Evolutionary conservation across 2,888 invertebrate genomes (phyloP), one percentile per base, ranked within the genome.

Genomic region (Yponomeuta sedellus): DNA sequence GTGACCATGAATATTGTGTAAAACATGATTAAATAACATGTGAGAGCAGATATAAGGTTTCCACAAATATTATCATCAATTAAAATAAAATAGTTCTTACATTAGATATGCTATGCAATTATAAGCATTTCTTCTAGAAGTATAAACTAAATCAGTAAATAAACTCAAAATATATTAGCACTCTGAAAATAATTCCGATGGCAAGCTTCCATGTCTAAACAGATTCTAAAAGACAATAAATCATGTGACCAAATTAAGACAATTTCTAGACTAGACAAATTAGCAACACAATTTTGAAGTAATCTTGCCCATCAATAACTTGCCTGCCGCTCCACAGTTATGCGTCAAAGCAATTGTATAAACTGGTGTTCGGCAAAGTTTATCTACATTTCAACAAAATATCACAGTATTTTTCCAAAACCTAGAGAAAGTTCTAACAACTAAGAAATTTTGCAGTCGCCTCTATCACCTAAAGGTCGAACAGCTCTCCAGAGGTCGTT

Each of bases 181-280:
- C 58, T 58, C 58, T 65, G 20, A n/a, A 61, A 61, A 28, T 40
- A 57, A 39, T 61, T 28, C 57, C 20, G 65, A 66, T 66, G 61
- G 65, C 65, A 61, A 66, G 65, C 65, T 57, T 58, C 65, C 20
- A 64, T 57, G 59, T 59, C 59, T 10, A 59, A 25, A 59, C 20
- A 20, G 44, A 52, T 3, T 16, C 10, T 34, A 52, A 58, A 59
- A 22, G 25, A 19, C 10, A 20, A 22, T 20, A 2, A 67, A 64
- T 67, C 67, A 64, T 52, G 12, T 16, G 70, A 68, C 67, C 66
- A 69, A 72, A 68, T 64, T 66, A 70, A 71, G 71, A 68, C 67
- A 66, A 68, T 63, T 67, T 68, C 69, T 70, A 71, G 68, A 57
- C 70, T 67, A 64, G 67, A 67, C 66, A 25, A 59, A 59, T 59